phyloP scores from a whole-genome alignment of 2,797 vertebrate genomes.

The Spinibarbus caldwelli region DNA sequence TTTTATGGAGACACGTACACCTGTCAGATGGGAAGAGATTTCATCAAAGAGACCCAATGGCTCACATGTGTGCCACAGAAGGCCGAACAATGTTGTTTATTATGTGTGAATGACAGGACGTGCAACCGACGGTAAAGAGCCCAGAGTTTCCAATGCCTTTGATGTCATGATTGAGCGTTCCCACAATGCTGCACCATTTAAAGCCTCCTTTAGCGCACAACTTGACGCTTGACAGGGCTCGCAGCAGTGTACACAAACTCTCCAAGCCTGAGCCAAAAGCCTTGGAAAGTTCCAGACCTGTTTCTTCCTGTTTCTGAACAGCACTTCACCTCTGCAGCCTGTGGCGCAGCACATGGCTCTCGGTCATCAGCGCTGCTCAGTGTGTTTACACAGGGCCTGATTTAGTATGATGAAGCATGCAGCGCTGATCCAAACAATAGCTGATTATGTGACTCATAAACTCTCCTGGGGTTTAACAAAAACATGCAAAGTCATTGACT shows the following conservation, averaged over 20 bases:
- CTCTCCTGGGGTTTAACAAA: constrained; percentile 45
- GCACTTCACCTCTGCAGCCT: constrained; percentile 29
- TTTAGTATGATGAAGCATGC: constrained; percentile 35
- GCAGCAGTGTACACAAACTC: not conserved
- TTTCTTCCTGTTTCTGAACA: constrained; percentile 29
- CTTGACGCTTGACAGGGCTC: not conserved
- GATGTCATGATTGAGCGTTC: not conserved
- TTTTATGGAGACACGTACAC: not conserved
- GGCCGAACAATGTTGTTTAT: not conserved
- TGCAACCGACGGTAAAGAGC: not conserved
- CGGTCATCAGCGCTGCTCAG: no score
- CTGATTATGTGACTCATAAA: constrained; percentile 55
- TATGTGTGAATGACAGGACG: not conserved
- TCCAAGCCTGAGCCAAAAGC: not conserved
- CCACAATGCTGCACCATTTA: constrained; percentile 6
- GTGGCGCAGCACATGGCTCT: not conserved
- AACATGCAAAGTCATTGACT: constrained; percentile 28
- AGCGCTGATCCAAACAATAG: constrained; percentile 53
- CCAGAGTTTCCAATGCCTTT: not conserved
- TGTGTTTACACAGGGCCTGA: constrained; percentile 42
- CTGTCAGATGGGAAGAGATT: not conserved
- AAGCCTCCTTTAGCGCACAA: not conserved
- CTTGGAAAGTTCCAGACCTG: not conserved
- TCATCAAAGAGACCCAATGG: not conserved
- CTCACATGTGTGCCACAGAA: constrained; percentile 15